A percentile compares a stretch with the other conserved stretches of the same genome.
Evolutionary conservation across 2,888 invertebrate species (phyloP).

Genomic region (Zele albiditarsus): DNA sequence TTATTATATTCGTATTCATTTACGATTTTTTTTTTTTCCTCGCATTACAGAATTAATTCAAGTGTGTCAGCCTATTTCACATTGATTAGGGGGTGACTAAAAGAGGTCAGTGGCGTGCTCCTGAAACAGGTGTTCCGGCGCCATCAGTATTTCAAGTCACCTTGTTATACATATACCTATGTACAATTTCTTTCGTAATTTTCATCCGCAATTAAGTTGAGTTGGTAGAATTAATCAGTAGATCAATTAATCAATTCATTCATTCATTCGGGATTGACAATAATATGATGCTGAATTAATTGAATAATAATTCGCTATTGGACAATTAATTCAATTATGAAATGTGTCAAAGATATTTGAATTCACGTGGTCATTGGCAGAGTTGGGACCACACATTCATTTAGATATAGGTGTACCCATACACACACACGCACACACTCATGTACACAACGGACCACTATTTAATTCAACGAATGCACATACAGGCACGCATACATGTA

Average conservation of each 20-base stretch:
- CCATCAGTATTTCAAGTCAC: slow-evolving; percentile 14
- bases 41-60: slow-evolving; percentile 5
- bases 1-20: slow-evolving; percentile 4
- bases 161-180: not conserved
- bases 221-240: not conserved
- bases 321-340: not conserved
- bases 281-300: not conserved
- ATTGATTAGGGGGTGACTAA: slow-evolving; percentile 36
- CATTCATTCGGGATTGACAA: too few relatives aligned
- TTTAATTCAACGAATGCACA: slow-evolving; percentile 1
- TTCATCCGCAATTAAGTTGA: not conserved
- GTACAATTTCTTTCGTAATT: not conserved
- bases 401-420: not conserved
- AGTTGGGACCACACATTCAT: not conserved
- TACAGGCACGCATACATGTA: slow-evolving; percentile 13
- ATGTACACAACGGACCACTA: slow-evolving; percentile 23
- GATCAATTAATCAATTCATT: not conserved
- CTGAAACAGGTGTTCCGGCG: slow-evolving; percentile 40
- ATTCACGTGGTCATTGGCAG: slow-evolving; percentile 30
- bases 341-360: slow-evolving; percentile 23
- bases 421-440: slow-evolving; percentile 14
- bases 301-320: not conserved
- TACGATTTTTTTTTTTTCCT: not conserved
- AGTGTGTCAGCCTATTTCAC: slow-evolving; percentile 13
- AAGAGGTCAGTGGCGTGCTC: slow-evolving; percentile 43